Evolutionary conservation across 2,888 invertebrate genomes (phyloP).

Genomic region (Andrena fulva): DNA sequence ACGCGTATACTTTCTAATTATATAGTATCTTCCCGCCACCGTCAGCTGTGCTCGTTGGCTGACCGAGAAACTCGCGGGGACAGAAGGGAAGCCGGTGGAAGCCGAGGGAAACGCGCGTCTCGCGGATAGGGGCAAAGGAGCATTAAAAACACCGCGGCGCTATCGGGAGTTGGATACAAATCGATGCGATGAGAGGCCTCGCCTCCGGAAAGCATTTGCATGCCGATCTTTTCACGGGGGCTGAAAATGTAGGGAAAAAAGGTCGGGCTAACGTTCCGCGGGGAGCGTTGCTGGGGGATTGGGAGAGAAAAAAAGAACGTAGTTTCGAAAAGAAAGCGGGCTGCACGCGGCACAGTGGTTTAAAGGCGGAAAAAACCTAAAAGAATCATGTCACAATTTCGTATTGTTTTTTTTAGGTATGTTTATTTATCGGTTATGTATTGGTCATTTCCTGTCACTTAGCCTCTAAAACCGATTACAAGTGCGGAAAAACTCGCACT

Average conservation of each 20-base stretch:
- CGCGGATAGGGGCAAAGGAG: slow-evolving; percentile 1
- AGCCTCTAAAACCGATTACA: too few relatives aligned
- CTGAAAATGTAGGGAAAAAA: too few relatives aligned
- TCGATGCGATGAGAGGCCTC: background rate
- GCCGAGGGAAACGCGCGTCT: slow-evolving; percentile 32
- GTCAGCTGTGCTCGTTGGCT: slow-evolving; percentile 63
- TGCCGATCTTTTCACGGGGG: too few relatives aligned
- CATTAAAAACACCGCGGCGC: too few relatives aligned
- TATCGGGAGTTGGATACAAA: too few relatives aligned
- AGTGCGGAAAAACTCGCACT: too few relatives aligned
- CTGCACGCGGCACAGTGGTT: background rate
- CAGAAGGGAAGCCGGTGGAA: slow-evolving; percentile 41
- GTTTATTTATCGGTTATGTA: too few relatives aligned
- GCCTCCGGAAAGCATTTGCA: background rate
- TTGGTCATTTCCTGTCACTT: too few relatives aligned
- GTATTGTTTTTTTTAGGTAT: too few relatives aligned
- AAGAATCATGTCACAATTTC: too few relatives aligned
- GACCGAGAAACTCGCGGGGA: slow-evolving; percentile 59
- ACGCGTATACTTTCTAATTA: slow-evolving; percentile 70
- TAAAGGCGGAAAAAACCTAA: too few relatives aligned
- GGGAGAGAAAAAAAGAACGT: background rate
- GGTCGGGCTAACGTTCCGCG: background rate
- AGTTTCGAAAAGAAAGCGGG: slow-evolving; percentile 26
- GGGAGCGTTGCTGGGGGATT: background rate
- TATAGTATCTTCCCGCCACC: slow-evolving; percentile 66